A percentile compares a stretch with the other conserved stretches of the same genome.
Evolutionary conservation across 2,113 vertebrate genomes (phyloP).

Genomic region (Sakesphorus luctuosus): DNA sequence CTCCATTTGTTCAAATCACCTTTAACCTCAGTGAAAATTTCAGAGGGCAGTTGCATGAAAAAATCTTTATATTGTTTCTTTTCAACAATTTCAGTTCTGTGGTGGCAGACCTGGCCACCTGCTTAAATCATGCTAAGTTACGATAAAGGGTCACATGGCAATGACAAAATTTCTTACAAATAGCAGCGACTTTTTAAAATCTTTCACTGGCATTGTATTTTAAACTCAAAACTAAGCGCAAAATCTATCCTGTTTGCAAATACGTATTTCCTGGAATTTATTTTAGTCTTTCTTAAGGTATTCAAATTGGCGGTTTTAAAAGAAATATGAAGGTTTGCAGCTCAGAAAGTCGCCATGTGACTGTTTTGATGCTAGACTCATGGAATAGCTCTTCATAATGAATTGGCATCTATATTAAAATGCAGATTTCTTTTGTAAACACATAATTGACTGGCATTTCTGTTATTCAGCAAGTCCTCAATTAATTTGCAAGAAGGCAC

Average conservation of each 20-base stretch:
- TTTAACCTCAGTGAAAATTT: neutral
- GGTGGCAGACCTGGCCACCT: neutral
- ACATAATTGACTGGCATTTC: neutral
- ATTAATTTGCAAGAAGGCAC: conserved; percentile 9
- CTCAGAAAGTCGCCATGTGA: neutral
- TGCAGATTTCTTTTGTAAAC: neutral
- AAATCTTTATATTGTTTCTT: neutral
- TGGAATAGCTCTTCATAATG: neutral
- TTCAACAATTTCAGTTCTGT: neutral
- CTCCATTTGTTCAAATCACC: neutral
- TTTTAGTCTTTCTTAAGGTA: neutral
- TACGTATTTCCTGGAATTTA: neutral
- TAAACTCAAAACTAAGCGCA: neutral
- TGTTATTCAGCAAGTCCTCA: neutral
- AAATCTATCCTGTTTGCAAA: neutral
- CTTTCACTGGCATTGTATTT: neutral
- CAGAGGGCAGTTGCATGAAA: neutral
- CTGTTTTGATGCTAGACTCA: neutral
- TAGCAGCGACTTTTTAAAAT: neutral
- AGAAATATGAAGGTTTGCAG: neutral
- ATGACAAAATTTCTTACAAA: neutral
- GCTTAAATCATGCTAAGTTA: neutral
- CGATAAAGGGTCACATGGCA: neutral
- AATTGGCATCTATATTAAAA: neutral
- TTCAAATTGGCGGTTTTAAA: neutral